These are phyloP conservation scores for Typhlomys cinereus DNA, from an alignment of 2,113 vertebrate species.

Conservation along the genomic window DNA sequence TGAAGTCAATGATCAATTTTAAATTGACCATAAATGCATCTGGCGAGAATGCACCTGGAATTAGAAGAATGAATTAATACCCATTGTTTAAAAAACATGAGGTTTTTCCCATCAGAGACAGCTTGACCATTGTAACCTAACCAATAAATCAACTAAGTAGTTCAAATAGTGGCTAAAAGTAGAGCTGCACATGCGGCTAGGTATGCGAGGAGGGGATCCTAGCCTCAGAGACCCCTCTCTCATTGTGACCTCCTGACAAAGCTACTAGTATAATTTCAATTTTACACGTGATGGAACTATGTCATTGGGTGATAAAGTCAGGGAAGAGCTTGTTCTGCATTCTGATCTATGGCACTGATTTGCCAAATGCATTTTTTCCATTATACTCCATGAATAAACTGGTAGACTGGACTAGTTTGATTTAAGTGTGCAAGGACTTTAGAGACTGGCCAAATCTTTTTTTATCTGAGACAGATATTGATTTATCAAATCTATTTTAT, in stretches of 20 bases:
- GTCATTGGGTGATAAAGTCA: conserved; percentile 49
- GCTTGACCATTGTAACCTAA: conserved; percentile 23
- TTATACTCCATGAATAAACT: conserved; percentile 31
- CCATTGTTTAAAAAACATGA: not conserved
- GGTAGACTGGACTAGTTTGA: conserved; percentile 44
- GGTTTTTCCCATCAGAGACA: not conserved
- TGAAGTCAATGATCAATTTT: not conserved
- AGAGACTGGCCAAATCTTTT: not conserved
- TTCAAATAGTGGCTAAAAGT: not conserved
- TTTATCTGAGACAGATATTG: not conserved
- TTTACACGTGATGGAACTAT: conserved; percentile 43
- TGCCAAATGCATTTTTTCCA: conserved; percentile 34
- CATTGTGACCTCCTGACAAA: conserved; percentile 1
- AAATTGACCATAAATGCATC: not conserved
- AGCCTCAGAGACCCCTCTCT: not conserved
- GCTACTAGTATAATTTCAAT: conserved; percentile 23
- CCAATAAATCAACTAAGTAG: conserved; percentile 2
- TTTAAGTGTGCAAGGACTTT: conserved; percentile 49
- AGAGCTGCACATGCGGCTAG: not conserved
- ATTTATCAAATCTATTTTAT: too few species aligned
- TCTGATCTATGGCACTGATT: conserved; percentile 54
- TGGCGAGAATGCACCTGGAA: not conserved
- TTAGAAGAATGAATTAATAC: not conserved
- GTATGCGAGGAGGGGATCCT: not conserved
- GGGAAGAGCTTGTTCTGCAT: conserved; percentile 46